Percentiles rank a stretch among this genome's conserved stretches.
phyloP scores from a whole-genome alignment of 1,140 invertebrate species.

The Mactra quadrangularis region DNA sequence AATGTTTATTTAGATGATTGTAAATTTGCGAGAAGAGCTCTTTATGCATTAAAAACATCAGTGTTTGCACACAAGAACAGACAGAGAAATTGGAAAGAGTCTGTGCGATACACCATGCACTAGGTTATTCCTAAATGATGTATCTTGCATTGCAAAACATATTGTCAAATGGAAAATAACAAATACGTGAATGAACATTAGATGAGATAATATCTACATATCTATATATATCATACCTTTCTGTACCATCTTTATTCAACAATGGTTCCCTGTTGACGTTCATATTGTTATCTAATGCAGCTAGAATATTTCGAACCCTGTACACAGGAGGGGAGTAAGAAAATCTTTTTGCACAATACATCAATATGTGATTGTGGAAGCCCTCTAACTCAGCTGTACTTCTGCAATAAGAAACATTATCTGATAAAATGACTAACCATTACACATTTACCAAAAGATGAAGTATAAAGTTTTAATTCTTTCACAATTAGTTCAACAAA shows the following conservation, averaged over 20 bases:
- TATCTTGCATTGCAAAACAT: conserved; percentile 3
- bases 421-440: no score
- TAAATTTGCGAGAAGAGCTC: no score
- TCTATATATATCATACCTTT: conserved; percentile 3
- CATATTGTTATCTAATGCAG: no score
- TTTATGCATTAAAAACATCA: no score
- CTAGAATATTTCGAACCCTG: background rate
- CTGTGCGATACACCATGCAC: no score
- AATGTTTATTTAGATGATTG: no score
- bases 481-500: conserved; percentile 6
- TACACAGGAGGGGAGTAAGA: conserved; percentile 16
- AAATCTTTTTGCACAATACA: conserved; percentile 19
- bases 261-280: background rate
- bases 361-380: conserved; percentile 15
- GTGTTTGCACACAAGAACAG: no score
- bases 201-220: background rate
- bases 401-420: conserved; percentile 22
- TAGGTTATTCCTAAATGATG: no score
- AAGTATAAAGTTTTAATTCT: background rate
- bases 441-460: background rate
- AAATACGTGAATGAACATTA: background rate
- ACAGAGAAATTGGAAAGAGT: no score
- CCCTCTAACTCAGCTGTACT: conserved; percentile 31
- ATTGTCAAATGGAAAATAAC: background rate
- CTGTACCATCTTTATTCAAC: conserved; percentile 14